Conservation (phyloP, 2,113 vertebrate genomes). For the Rhinolophus ferrumequinum region DNA sequence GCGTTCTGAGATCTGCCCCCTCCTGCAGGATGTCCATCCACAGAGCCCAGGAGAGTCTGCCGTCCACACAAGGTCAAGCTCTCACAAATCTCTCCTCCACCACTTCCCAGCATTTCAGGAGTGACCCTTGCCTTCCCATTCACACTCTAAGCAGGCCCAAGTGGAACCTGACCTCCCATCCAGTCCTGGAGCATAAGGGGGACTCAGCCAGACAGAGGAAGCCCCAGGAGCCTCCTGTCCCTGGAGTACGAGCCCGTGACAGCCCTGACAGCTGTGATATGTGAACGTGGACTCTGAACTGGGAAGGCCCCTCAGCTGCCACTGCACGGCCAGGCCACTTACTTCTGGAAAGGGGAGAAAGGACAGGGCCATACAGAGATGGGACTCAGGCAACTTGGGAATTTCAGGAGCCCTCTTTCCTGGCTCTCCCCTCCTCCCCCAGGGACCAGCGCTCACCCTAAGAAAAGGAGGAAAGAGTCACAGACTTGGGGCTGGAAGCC, state of each 20-base stretch:
- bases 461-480: not conserved
- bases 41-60: not conserved
- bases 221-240: not conserved
- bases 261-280: rapidly evolving
- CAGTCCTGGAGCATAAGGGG: not conserved
- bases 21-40: not conserved
- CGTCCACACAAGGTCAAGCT: not conserved
- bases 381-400: rapidly evolving
- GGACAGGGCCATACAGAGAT: rapidly evolving
- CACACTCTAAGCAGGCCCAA: not conserved
- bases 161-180: not conserved
- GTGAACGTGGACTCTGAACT: not conserved
- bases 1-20: not conserved
- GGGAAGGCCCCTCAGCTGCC: not conserved
- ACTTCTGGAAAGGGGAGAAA: not conserved
- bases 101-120: rapidly evolving
- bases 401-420: no score
- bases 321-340: rapidly evolving
- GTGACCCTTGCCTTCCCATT: rapidly evolving
- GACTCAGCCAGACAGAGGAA: not conserved
- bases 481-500: not conserved
- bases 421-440: not conserved
- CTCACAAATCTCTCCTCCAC: not conserved
- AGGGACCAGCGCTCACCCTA: not conserved
- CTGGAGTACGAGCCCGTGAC: rapidly evolving